These are phyloP conservation scores for Nyctibius grandis DNA, from an alignment of 2,797 vertebrate genomes.

Conservation along the genomic window DNA sequence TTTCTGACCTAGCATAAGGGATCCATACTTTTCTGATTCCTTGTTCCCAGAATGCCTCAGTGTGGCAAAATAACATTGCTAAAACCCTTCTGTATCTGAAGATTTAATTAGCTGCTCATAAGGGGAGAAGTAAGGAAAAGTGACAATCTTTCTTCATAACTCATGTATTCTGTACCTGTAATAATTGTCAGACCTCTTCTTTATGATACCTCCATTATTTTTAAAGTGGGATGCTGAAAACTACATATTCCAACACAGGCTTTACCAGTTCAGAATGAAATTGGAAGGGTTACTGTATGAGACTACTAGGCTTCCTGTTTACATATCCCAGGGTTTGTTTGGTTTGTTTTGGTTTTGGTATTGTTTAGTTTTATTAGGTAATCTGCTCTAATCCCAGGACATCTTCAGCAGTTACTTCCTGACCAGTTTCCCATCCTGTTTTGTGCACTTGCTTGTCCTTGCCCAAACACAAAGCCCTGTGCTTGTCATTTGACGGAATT, in stretches of 20 bases:
- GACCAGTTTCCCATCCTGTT: background rate
- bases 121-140: background rate
- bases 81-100: background rate
- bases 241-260: fast-evolving
- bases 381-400: background rate
- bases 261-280: background rate
- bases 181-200: background rate
- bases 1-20: background rate
- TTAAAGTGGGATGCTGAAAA: background rate
- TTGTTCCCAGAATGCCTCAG: background rate
- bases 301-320: background rate
- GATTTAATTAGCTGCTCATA: background rate
- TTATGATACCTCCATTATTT: background rate
- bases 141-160: background rate
- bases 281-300: background rate
- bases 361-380: background rate
- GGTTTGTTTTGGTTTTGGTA: background rate
- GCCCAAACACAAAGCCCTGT: fast-evolving
- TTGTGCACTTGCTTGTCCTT: background rate
- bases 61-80: background rate
- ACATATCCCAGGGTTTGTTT: background rate
- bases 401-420: background rate
- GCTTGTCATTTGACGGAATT: background rate
- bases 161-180: background rate
- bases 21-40: background rate